phyloP scores from a whole-genome alignment of 2,888 invertebrate genomes.

The Elysia crispata region DNA sequence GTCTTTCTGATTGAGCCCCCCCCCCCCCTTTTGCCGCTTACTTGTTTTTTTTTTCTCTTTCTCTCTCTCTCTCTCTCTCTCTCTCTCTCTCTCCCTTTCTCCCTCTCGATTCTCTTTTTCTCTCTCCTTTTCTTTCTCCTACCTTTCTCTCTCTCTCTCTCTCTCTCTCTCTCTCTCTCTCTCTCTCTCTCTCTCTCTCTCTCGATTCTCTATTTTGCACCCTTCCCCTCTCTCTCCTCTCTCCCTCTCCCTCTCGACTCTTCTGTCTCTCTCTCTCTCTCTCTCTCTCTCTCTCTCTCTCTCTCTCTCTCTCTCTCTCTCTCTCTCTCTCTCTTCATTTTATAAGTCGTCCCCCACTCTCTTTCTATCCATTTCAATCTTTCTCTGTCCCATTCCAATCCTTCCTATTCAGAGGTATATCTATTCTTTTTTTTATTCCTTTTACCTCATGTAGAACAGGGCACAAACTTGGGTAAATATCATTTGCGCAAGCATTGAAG shows the following conservation, averaged over 20 bases:
- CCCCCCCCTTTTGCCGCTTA: not conserved
- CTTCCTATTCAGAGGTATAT: too few relatives aligned
- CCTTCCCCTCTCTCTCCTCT: not conserved
- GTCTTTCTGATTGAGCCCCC: not conserved
- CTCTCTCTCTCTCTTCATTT: slow-evolving; percentile 1
- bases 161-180: not conserved
- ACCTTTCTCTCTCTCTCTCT: not conserved
- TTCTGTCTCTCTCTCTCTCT: not conserved
- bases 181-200: not conserved
- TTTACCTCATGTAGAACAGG: too few relatives aligned
- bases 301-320: not conserved
- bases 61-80: not conserved
- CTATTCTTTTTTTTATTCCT: too few relatives aligned
- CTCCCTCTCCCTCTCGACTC: not conserved
- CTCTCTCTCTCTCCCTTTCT: not conserved
- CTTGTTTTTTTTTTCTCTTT: not conserved
- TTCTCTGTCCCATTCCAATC: too few relatives aligned
- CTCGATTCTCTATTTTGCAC: too few relatives aligned
- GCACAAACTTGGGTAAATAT: too few relatives aligned
- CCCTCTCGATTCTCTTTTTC: not conserved
- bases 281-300: not conserved
- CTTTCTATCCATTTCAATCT: not conserved
- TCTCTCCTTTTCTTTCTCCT: not conserved
- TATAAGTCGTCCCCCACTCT: not conserved
- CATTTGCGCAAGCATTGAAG: too few relatives aligned